Evolutionary conservation across 2,113 vertebrate species (phyloP), one percentile per base, ranked within the genome.

Genomic region (Myocastor coypus): DNA sequence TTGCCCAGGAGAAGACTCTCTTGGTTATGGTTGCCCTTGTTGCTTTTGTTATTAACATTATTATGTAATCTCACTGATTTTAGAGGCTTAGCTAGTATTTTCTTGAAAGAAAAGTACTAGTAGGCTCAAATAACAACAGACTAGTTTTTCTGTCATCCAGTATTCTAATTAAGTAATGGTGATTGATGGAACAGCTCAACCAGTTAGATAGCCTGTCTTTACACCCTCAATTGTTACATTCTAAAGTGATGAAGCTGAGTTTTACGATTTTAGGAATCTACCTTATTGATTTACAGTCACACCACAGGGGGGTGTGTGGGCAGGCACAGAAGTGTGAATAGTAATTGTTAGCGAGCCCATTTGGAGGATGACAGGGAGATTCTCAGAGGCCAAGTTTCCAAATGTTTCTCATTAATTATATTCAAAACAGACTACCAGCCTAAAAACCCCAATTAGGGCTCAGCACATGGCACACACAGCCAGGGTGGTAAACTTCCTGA

Each of bases 331-430:
- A 50, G 64, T 26, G 52, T 55, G 81, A 95, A 88, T 83, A 37
- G 85, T 82, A 89, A 92, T 71, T 68, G 59, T 90, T 77, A 92
- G 82, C 85, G 50, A 97, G 61, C 86, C 83, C 89, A 83, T 32
- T 80, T 96, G 83, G 95, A 94, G 68, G 88, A 92, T 10, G 9
- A 55, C 12, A 34, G 68, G 78, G 83, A 95, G 75, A 78, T 52
- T 34, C 78, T 73, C 83, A 50, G 83, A 93, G 94, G 91, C 73
- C 91, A 87, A 83, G 57, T 73, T 77, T 94, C 95, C 87, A 94
- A 96, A 95, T 96, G 93, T 92, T 96, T 95, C 87, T 97, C 93
- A 89, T 97, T 97, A 96, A 93, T 97, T 95, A 92, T 95, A 92
- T 95, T 94, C 95, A 93, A 97, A 97, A 94, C 96, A 96, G 83